Percentiles rank a stretch among this genome's conserved stretches.
Evolutionary conservation across 2,888 invertebrate genomes (phyloP).

Genomic region (Amphimallon solstitiale): DNA sequence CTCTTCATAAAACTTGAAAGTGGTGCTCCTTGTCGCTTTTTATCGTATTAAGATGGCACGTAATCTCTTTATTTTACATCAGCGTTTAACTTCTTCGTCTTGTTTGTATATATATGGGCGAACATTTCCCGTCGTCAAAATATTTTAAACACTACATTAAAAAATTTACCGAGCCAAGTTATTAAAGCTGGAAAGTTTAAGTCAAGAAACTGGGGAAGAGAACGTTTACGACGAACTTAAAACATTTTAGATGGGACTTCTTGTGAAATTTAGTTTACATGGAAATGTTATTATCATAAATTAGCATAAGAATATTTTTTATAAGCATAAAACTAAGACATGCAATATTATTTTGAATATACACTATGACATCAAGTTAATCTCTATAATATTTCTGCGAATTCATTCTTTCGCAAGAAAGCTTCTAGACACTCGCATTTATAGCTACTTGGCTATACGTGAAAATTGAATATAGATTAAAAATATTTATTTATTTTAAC

Average conservation of each 20-base stretch:
- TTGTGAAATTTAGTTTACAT: conserved; percentile 17
- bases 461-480: no score
- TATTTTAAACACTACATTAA: conserved; percentile 32
- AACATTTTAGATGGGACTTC: conserved; percentile 13
- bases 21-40: conserved; percentile 53
- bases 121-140: conserved; percentile 15
- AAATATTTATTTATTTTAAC: no score
- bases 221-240: conserved; percentile 1
- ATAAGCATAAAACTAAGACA: no score
- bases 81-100: conserved; percentile 31
- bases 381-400: no score
- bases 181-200: conserved; percentile 22
- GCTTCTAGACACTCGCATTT: no score
- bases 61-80: conserved; percentile 49
- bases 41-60: conserved; percentile 58
- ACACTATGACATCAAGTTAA: no score
- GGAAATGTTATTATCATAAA: background rate
- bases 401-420: no score
- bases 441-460: no score
- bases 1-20: conserved; percentile 44
- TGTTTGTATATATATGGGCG: background rate
- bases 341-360: no score
- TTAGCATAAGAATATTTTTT: background rate
- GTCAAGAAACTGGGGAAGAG: conserved; percentile 17
- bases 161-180: conserved; percentile 26